Evolutionary conservation across 2,888 invertebrate genomes (phyloP).

Genomic region (Euplexia lucipara): DNA sequence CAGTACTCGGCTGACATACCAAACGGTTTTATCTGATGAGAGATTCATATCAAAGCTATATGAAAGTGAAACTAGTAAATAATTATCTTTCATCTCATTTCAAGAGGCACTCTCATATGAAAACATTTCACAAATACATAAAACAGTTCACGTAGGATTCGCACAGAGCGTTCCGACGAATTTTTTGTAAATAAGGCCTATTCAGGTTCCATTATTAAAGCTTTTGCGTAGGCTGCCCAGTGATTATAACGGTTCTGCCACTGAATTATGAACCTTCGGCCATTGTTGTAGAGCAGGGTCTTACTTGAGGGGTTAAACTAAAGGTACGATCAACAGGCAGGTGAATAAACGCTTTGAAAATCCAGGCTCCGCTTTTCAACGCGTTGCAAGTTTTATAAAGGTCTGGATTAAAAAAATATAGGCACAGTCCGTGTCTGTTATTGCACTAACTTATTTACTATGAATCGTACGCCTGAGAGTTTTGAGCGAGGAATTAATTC

Average conservation of each 20-base stretch:
- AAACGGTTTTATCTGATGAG: neutral
- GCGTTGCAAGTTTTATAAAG: slow-evolving; percentile 53
- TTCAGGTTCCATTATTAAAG: slow-evolving; percentile 66
- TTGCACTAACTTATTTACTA: slow-evolving; percentile 54
- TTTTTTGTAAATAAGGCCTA: slow-evolving; percentile 56
- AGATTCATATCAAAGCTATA: too few relatives aligned
- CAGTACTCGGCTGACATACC: neutral
- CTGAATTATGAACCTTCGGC: slow-evolving; percentile 33
- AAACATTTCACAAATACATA: slow-evolving; percentile 41
- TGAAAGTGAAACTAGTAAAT: too few relatives aligned
- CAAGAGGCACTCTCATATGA: slow-evolving; percentile 27
- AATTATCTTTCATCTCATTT: slow-evolving; percentile 1
- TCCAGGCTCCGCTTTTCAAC: slow-evolving; percentile 52
- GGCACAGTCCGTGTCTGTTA: slow-evolving; percentile 38
- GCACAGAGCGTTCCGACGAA: slow-evolving; percentile 25
- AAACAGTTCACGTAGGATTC: slow-evolving; percentile 33
- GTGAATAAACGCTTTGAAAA: slow-evolving; percentile 63
- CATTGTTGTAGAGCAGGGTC: slow-evolving; percentile 27
- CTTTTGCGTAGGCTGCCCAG: slow-evolving; percentile 51
- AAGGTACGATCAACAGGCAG: slow-evolving; percentile 70
- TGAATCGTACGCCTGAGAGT: slow-evolving; percentile 32
- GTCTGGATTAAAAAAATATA: slow-evolving; percentile 57
- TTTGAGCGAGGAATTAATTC: slow-evolving; percentile 38
- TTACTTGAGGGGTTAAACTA: slow-evolving; percentile 24
- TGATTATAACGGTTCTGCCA: slow-evolving; percentile 54